Evolutionary conservation across 92 coral and sea anemone genomes (phyloP).

Genomic region (Galaxea fascicularis): DNA sequence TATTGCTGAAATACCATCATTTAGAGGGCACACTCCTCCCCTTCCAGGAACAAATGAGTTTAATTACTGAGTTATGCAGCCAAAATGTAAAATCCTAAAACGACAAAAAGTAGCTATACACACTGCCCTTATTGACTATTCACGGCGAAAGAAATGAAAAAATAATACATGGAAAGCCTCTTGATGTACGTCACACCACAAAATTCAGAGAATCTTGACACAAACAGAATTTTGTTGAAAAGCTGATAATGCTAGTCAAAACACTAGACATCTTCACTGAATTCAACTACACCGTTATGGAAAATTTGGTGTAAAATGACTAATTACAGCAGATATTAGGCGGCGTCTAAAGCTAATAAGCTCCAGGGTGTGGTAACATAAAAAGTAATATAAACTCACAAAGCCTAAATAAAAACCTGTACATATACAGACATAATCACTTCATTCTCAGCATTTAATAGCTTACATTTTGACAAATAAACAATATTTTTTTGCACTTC

Average conservation of each 20-base stretch:
- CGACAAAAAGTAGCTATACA: neutral
- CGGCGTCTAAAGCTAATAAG: neutral
- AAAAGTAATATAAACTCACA: neutral
- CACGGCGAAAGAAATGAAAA: neutral
- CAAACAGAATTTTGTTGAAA: neutral
- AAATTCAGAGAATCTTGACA: constrained; percentile 14
- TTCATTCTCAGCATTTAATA: too few species aligned
- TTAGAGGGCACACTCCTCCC: too few species aligned
- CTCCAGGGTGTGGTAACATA: constrained; percentile 22
- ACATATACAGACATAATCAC: too few species aligned
- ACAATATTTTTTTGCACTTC: neutral
- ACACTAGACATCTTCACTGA: neutral
- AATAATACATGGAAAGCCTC: neutral
- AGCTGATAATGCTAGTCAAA: neutral
- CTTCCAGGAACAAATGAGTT: too few species aligned
- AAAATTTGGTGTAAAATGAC: neutral
- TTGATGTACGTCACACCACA: constrained; percentile 5
- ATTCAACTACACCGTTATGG: neutral
- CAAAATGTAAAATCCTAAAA: neutral
- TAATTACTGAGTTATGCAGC: too few species aligned
- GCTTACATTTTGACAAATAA: neutral
- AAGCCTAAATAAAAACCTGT: neutral
- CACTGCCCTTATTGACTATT: neutral
- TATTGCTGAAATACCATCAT: too few species aligned
- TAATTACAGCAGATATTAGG: neutral